A percentile compares a stretch with the other conserved stretches of the same genome.
Evolutionary conservation across 2,797 vertebrate species (phyloP).

Genomic region (Tadarida brasiliensis): DNA sequence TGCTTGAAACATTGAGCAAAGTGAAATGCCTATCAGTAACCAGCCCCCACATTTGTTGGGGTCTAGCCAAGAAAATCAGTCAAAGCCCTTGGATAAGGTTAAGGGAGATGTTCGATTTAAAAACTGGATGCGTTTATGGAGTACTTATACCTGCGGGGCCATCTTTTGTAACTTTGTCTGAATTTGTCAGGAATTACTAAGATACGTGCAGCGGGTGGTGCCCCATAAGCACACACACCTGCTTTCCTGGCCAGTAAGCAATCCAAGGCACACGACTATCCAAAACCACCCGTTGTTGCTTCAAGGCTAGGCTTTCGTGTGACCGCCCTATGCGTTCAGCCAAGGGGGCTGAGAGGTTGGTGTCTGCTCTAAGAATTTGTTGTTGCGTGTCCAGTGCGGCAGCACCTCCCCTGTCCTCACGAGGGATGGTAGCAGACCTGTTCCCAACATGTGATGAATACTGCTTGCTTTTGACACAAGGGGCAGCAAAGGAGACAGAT

Average conservation of each 20-base stretch:
- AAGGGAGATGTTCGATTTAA: not conserved
- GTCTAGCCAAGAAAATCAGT: not conserved
- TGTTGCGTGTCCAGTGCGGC: not conserved
- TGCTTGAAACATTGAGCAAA: not conserved
- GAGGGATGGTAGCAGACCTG: not conserved
- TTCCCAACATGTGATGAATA: not conserved
- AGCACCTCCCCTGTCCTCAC: not conserved
- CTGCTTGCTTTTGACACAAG: not conserved
- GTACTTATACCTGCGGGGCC: not conserved
- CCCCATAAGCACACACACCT: not conserved
- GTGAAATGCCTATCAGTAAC: not conserved
- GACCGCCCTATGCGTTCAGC: not conserved
- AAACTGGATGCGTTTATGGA: not conserved
- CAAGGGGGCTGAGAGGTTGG: not conserved
- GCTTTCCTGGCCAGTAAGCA: not conserved
- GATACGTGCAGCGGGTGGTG: not conserved
- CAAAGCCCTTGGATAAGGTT: not conserved
- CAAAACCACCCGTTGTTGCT: not conserved
- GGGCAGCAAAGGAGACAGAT: not conserved
- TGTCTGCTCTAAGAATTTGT: not conserved
- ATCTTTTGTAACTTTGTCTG: not conserved
- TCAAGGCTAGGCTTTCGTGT: not conserved
- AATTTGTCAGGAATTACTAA: not conserved
- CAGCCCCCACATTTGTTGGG: not conserved
- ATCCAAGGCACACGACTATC: not conserved